Evolutionary conservation across 2,888 invertebrate genomes (phyloP).

Genomic region (Rotaria macrura): DNA sequence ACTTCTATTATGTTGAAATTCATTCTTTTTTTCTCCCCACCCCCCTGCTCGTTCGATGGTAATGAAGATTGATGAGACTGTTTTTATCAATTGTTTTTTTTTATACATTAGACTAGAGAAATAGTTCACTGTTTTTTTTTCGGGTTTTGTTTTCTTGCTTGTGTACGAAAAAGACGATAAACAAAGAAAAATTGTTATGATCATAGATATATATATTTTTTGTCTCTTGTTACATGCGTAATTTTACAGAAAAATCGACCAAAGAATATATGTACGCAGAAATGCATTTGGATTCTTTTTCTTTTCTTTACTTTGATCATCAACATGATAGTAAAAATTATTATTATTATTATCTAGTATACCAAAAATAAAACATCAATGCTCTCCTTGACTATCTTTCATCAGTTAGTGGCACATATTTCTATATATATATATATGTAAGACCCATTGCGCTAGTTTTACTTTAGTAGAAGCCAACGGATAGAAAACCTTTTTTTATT

Average conservation of each 20-base stretch:
- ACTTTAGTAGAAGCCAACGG: too few relatives aligned
- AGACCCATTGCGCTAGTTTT: not conserved
- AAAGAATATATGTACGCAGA: not conserved
- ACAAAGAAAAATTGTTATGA: not conserved
- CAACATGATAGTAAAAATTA: too few relatives aligned
- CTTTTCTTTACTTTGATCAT: not conserved
- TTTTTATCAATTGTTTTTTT: conserved; percentile 1
- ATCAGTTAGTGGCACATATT: not conserved
- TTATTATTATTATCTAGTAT: not conserved
- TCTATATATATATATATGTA: not conserved
- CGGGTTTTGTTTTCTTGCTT: not conserved
- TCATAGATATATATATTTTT: not conserved
- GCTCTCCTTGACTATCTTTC: not conserved
- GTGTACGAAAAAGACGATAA: not conserved
- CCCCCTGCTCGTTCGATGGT: not conserved
- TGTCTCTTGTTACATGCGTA: not conserved
- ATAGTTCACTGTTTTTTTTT: not conserved
- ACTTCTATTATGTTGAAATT: not conserved
- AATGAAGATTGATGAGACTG: conserved; percentile 2
- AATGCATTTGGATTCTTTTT: not conserved
- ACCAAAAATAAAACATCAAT: not conserved
- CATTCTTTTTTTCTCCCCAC: not conserved
- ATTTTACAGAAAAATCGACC: not conserved
- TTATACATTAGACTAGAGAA: not conserved
- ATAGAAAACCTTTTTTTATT: too few relatives aligned